These are phyloP conservation scores for Macrosteles quadrilineatus DNA, from an alignment of 1,140 invertebrate genomes.

Conservation along the genomic window DNA sequence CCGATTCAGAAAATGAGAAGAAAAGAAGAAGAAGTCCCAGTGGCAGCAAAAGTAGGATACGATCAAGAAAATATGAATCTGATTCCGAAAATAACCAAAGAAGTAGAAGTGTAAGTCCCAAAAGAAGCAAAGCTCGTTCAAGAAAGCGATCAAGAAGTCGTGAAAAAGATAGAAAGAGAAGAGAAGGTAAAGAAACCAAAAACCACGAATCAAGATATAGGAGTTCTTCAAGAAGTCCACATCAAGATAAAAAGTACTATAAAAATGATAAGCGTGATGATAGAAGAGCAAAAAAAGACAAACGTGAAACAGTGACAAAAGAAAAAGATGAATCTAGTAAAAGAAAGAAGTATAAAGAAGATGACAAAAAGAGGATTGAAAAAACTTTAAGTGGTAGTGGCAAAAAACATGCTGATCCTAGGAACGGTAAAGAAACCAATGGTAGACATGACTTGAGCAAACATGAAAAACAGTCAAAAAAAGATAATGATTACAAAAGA, in stretches of 20 bases:
- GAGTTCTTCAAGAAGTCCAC: not conserved
- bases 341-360: not conserved
- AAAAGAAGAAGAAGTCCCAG: not conserved
- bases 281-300: not conserved
- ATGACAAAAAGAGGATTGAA: conserved; percentile 34
- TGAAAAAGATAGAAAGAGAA: not conserved
- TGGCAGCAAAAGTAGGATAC: not conserved
- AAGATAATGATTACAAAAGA: conserved; percentile 30
- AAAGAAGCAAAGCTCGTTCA: not conserved
- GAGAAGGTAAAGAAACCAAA: not conserved
- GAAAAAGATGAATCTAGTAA: not conserved
- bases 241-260: not conserved
- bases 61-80: not conserved
- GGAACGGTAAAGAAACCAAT: conserved; percentile 42
- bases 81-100: not conserved
- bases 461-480: not conserved
- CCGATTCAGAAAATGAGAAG: conserved; percentile 2
- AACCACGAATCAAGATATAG: not conserved
- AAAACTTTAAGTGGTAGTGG: no score
- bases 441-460: conserved; percentile 41
- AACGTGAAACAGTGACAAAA: not conserved
- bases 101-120: conserved; percentile 7
- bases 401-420: no score
- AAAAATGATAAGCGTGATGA: not conserved
- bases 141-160: not conserved